Evolutionary conservation across 2,888 invertebrate genomes (phyloP).

Genomic region (Tenthredo notha): DNA sequence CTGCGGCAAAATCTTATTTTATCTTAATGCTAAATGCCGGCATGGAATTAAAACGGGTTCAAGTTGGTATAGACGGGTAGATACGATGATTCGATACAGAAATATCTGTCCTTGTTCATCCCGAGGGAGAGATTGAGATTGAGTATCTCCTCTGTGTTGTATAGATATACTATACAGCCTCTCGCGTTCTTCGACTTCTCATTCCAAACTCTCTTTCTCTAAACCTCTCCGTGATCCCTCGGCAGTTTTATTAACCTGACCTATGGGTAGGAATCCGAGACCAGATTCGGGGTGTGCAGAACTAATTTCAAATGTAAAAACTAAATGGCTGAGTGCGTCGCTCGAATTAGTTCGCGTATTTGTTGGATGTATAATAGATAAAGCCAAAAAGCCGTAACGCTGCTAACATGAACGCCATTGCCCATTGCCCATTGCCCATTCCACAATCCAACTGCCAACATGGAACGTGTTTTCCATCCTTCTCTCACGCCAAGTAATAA

Average conservation of each 20-base stretch:
- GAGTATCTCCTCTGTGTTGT: not conserved
- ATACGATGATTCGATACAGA: slow-evolving; percentile 26
- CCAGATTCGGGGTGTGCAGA: not conserved
- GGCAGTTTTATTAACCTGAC: slow-evolving; percentile 7
- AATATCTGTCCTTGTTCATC: slow-evolving; percentile 21
- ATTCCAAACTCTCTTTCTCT: slow-evolving; percentile 30
- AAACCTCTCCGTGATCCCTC: slow-evolving; percentile 36
- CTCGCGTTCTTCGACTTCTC: slow-evolving; percentile 46
- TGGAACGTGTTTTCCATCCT: slow-evolving; percentile 31
- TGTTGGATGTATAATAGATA: slow-evolving; percentile 2
- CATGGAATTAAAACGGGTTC: slow-evolving; percentile 10
- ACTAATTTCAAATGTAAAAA: slow-evolving; percentile 42
- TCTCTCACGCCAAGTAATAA: slow-evolving; percentile 36
- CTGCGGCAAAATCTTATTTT: slow-evolving; percentile 31
- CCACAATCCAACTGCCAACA: slow-evolving; percentile 39
- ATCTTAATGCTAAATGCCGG: slow-evolving; percentile 42
- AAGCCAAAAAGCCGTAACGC: slow-evolving; percentile 48
- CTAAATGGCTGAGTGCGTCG: slow-evolving; percentile 24
- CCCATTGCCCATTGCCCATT: slow-evolving; percentile 29
- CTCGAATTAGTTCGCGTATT: slow-evolving; percentile 26
- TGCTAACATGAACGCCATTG: slow-evolving; percentile 40
- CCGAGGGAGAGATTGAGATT: not conserved
- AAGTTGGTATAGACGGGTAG: slow-evolving; percentile 9
- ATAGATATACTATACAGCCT: slow-evolving; percentile 44
- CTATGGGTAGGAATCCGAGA: not conserved